These are phyloP conservation scores for Microplitis deprimator DNA, from an alignment of 2,888 invertebrate species.

Conservation along the genomic window DNA sequence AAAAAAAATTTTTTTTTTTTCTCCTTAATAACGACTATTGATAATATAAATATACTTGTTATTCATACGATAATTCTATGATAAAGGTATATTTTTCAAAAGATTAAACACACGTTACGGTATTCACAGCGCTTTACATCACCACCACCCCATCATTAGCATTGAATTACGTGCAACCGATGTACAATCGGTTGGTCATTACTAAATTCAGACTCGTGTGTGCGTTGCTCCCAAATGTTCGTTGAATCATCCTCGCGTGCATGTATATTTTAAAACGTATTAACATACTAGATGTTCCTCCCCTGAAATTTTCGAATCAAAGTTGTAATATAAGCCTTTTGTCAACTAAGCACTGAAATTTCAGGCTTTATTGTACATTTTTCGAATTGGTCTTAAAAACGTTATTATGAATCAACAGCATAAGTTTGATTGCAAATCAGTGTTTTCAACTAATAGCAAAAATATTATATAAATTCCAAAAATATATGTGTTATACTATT, in stretches of 20 bases:
- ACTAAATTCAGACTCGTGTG: background rate
- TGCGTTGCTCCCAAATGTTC: constrained; percentile 14
- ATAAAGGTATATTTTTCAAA: constrained; percentile 3
- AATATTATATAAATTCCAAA: too few relatives aligned
- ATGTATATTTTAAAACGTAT: too few relatives aligned
- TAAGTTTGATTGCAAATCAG: too few relatives aligned
- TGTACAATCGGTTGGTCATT: constrained; percentile 11
- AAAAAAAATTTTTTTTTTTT: too few relatives aligned
- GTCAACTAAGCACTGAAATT: too few relatives aligned
- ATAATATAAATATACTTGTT: too few relatives aligned
- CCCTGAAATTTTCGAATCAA: constrained; percentile 2
- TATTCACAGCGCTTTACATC: constrained; percentile 27
- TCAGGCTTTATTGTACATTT: too few relatives aligned
- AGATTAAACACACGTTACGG: background rate
- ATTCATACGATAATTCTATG: constrained; percentile 6
- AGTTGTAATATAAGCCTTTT: background rate
- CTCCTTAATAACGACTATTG: too few relatives aligned
- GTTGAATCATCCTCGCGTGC: constrained; percentile 50
- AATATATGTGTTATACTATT: too few relatives aligned
- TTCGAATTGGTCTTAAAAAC: too few relatives aligned
- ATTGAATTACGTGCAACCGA: constrained; percentile 24
- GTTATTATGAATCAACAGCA: too few relatives aligned
- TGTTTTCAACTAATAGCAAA: too few relatives aligned
- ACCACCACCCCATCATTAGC: constrained; percentile 15
- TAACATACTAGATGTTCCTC: background rate